Conservation (phyloP, 2,888 invertebrate genomes). For the Rambutsinella grinnellia region DNA sequence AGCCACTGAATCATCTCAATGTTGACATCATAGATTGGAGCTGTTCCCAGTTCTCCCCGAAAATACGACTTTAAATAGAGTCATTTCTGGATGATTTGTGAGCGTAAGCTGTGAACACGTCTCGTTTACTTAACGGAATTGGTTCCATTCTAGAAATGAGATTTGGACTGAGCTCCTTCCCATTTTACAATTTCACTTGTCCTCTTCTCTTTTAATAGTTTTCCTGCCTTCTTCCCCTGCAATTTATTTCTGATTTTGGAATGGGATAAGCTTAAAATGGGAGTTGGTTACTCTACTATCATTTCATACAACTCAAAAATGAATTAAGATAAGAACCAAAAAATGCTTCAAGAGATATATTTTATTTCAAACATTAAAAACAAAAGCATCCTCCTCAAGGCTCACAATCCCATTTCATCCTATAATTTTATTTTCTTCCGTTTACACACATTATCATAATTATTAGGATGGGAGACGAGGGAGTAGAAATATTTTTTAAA, state of each 20-base stretch:
- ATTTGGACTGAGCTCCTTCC: too few relatives aligned
- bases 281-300: conserved; percentile 11
- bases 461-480: conserved; percentile 17
- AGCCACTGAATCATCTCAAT: conserved; percentile 10
- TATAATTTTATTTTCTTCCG: too few relatives aligned
- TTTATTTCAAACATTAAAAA: too few relatives aligned
- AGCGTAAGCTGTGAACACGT: conserved; percentile 32
- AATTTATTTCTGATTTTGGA: conserved; percentile 21
- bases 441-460: conserved; percentile 17
- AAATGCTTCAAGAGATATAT: too few relatives aligned
- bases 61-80: conserved; percentile 23
- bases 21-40: not conserved
- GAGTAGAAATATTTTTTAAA: too few relatives aligned
- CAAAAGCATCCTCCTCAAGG: too few relatives aligned
- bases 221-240: conserved; percentile 9
- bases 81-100: conserved; percentile 42
- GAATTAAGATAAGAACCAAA: conserved; percentile 42
- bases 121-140: conserved; percentile 5
- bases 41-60: not conserved
- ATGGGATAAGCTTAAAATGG: conserved; percentile 33
- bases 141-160: conserved; percentile 20
- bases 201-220: conserved; percentile 20
- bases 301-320: conserved; percentile 32
- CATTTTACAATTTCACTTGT: not conserved
- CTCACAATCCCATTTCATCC: too few relatives aligned